phyloP scores from a whole-genome alignment of 2,113 vertebrate species.

The Cairina moschata region DNA sequence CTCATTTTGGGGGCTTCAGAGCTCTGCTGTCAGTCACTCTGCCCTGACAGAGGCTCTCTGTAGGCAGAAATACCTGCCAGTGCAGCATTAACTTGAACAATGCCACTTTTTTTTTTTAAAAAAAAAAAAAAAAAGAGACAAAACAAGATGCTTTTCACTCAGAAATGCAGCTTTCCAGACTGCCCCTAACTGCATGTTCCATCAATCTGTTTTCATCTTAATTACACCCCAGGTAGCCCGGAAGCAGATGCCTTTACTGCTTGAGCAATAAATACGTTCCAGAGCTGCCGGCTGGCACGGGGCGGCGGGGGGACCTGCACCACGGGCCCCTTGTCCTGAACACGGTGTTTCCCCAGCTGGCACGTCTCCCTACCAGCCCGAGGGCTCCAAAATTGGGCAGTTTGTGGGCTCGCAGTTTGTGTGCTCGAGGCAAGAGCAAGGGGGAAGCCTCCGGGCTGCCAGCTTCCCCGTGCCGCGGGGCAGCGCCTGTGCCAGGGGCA shows the following conservation, averaged over 20 bases:
- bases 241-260: slow-evolving; percentile 49
- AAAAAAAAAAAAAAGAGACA: neutral
- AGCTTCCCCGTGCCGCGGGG: neutral
- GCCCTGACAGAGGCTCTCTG: neutral
- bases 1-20: neutral
- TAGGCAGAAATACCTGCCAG: neutral
- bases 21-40: neutral
- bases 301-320: neutral
- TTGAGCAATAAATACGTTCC: neutral
- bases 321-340: neutral
- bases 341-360: neutral
- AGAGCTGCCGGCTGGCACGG: neutral
- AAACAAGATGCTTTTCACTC: neutral
- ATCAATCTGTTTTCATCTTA: slow-evolving; percentile 40
- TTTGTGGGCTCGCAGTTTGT: too few relatives aligned
- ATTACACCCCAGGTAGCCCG: slow-evolving; percentile 25
- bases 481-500: neutral
- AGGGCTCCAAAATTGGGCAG: neutral
- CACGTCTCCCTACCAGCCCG: neutral
- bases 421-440: neutral
- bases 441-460: neutral
- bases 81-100: neutral
- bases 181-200: neutral
- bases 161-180: neutral
- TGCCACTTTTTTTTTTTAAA: too few relatives aligned